Base-by-base conservation (phyloP, 2,888 invertebrate species). In the Aleiodes alternator region DNA sequence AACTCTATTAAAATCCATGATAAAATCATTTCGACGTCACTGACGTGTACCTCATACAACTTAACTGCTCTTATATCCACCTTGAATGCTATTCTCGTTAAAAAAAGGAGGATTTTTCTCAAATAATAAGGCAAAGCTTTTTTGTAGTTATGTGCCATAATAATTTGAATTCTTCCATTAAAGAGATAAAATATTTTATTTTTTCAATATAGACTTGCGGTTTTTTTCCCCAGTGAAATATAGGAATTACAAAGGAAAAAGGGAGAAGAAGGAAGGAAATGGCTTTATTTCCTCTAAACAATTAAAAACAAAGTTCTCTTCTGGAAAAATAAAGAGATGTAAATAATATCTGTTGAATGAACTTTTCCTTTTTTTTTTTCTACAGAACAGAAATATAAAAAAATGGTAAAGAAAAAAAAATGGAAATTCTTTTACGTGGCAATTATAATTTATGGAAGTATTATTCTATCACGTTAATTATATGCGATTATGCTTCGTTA, bases 401-500 rank as follows among this genome's bases (percentile, higher is more conserved):
- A 43, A 43, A 6, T 56, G 9, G 56, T 0, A n/a, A 11, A 55
- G 55, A 14, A 4, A n/a, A 56, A 57, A 6, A 59, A 59, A 29
- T 5, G 34, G 34, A 29, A 59, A 29, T 16, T 38, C 9, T 14
- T 43, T 55, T 55, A 16, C 14, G 55, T 7, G 14, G 55, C 14
- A 64, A 64, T 48, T 48, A 64, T 48, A 43, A 12, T 16, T 55
- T 11, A 55, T 55, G 16, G 4, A 55, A 43, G 43, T 61, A 59
- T 48, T 61, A 57, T 74, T 69, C n/a, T 11, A 61, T 50, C 4
- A 55, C 14, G 61, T 61, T 53, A 70, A 53, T 74, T 74, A 53
- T 14, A 51, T 57, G 14, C 14, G 68, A 73, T 69, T 73, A 68
- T 57, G 51, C 51, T 69, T 74, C 61, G 61, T 74, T 74, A 74